Conservation (phyloP, 2,888 invertebrate species). For the Torymus tubicola region DNA sequence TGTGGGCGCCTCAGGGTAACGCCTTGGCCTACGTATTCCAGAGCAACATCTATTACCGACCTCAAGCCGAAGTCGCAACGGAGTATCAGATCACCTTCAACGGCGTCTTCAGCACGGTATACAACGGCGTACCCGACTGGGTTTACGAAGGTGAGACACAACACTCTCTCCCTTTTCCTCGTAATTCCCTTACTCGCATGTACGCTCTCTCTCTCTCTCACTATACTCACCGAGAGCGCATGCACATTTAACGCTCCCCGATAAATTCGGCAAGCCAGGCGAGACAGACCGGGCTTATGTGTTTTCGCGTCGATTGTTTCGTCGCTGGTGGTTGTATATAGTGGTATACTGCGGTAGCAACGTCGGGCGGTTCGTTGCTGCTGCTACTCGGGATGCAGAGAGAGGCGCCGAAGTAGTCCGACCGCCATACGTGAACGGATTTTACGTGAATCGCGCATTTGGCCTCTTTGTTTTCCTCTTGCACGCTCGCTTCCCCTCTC, state of each 20-base stretch:
- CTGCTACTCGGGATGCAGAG: slow-evolving; percentile 19
- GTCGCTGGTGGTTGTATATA: slow-evolving; percentile 37
- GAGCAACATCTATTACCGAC: slow-evolving; percentile 88
- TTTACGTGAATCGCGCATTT: slow-evolving; percentile 18
- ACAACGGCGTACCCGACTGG: slow-evolving; percentile 95
- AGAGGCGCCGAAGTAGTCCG: not conserved
- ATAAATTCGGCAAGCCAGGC: no score
- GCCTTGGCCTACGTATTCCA: slow-evolving; percentile 84
- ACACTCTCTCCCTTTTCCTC: no score
- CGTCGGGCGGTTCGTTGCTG: not conserved
- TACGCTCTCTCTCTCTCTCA: no score
- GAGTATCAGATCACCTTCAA: slow-evolving; percentile 81
- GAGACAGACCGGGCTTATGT: not conserved
- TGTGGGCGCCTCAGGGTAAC: slow-evolving; percentile 87
- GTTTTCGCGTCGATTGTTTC: slow-evolving; percentile 22
- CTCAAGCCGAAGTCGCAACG: slow-evolving; percentile 75
- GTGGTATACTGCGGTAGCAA: slow-evolving; percentile 1
- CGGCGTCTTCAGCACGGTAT: slow-evolving; percentile 81
- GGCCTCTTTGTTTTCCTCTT: not conserved
- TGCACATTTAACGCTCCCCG: no score
- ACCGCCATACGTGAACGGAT: slow-evolving; percentile 21
- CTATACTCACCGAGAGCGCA: no score
- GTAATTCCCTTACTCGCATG: no score
- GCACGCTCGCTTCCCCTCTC: not conserved
- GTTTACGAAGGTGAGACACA: slow-evolving; percentile 89